Base-by-base conservation (phyloP, 2,113 vertebrate genomes). In the Polyodon spathula region DNA sequence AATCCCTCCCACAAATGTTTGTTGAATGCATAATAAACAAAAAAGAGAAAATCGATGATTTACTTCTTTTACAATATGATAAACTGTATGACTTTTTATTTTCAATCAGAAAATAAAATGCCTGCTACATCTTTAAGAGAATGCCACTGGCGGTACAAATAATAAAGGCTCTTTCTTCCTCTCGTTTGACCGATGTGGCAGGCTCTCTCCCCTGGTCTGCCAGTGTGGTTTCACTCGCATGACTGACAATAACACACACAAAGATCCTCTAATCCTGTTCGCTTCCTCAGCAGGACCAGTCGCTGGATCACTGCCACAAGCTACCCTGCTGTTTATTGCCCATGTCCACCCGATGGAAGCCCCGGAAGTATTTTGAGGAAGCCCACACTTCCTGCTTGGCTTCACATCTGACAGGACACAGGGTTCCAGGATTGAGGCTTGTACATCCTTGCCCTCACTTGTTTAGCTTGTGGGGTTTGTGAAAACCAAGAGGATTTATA, bases 181-280 rank as follows among this genome's bases (percentile, higher is more conserved):
- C 71, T 61, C 65, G 1, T 27, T 61, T 71, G 80, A 77, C 78
- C 78, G 76, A 62, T 50, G 40, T 5, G 41, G 68, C 43, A 71
- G 64, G 66, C 75, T 72, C 69, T 70, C 76, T 68, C 58, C 63
- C 67, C 17, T 77, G 78, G 78, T 76, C 82, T 83, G 77, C 63
- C 75, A 73, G 75, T 86, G 84, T 77, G 84, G 88, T 88, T 90
- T 85, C 76, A 86, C 86, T 90, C 86, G 77, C 78, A 79, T 85
- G 79, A 72, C 78, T 90, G 86, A 88, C 89, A 90, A 91, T 90
- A 84, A 86, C 80, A 86, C 70, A 86, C 79, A 74, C 76, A 81
- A 80, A 89, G 89, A 78, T 79, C 80, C 76, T 79, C 79, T 79
- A 71, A 73, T 68, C 65, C 74, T 71, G 71, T 41, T 70, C 76